Conservation (phyloP, 2,113 vertebrate genomes). For the Pseudopipra pipra region DNA sequence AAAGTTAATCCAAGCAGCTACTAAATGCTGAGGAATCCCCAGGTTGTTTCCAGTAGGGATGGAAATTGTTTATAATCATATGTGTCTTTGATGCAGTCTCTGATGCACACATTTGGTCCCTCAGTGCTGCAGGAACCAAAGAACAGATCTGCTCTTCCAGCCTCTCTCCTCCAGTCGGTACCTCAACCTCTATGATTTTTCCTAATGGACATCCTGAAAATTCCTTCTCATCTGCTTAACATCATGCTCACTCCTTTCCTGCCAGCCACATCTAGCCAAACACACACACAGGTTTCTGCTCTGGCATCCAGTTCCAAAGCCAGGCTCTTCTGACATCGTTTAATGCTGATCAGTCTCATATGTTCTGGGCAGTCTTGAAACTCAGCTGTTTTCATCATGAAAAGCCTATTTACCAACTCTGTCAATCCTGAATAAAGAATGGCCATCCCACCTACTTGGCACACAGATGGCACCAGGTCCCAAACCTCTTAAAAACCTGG, state of each 20-base stretch:
- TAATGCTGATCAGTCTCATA: background rate
- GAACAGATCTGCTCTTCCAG: background rate
- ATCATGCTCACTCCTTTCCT: background rate
- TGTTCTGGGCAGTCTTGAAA: background rate
- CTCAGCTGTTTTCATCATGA: background rate
- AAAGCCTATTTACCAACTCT: background rate
- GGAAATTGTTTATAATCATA: background rate
- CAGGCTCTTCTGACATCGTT: background rate
- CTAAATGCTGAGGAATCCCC: background rate
- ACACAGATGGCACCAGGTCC: background rate
- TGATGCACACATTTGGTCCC: background rate
- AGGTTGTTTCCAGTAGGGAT: background rate
- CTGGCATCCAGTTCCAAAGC: background rate
- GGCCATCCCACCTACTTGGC: background rate
- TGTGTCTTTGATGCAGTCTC: background rate
- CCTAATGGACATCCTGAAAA: background rate
- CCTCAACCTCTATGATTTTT: background rate
- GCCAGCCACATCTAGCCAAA: background rate
- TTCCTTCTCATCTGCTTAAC: background rate
- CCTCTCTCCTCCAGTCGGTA: background rate
- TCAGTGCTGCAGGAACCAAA: background rate
- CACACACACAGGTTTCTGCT: background rate
- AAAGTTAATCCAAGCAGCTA: background rate
- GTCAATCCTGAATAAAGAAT: background rate
- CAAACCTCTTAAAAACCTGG: fast-evolving